Conservation (phyloP, 2,113 vertebrate genomes). For the Scalopus aquaticus region DNA sequence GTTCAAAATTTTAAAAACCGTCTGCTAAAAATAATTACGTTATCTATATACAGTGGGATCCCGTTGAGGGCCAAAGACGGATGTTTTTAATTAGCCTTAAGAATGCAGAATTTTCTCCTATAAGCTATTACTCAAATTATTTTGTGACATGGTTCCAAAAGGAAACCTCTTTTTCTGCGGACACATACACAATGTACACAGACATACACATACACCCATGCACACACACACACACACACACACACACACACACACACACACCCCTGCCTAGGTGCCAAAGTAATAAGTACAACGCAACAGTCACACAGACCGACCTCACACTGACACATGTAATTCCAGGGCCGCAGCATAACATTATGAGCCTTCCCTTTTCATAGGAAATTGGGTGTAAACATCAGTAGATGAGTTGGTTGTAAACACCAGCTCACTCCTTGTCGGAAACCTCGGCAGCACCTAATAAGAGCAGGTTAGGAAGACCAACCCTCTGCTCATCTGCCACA, state of each 20-base stretch:
- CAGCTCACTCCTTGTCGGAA: slow-evolving; percentile 22
- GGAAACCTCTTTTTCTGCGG: neutral
- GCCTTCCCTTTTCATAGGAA: neutral
- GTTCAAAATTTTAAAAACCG: slow-evolving; percentile 5
- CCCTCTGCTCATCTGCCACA: neutral
- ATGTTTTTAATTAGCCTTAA: slow-evolving; percentile 28
- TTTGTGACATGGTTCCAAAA: neutral
- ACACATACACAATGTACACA: neutral
- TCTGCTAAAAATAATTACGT: neutral
- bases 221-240: neutral
- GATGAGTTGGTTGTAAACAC: neutral
- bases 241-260: neutral
- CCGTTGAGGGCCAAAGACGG: neutral
- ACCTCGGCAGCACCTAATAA: neutral
- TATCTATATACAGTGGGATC: neutral
- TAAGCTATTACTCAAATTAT: slow-evolving; percentile 30
- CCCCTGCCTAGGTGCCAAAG: neutral
- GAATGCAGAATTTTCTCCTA: slow-evolving; percentile 33
- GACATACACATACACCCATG: neutral
- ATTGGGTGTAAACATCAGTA: neutral
- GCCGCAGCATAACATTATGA: neutral
- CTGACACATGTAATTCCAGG: neutral
- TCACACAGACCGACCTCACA: neutral
- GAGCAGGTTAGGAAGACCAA: neutral
- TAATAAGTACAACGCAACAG: neutral